Evolutionary conservation across 2,113 vertebrate species (phyloP), one percentile per base, ranked within the genome.

Genomic region (Dipodomys merriami): DNA sequence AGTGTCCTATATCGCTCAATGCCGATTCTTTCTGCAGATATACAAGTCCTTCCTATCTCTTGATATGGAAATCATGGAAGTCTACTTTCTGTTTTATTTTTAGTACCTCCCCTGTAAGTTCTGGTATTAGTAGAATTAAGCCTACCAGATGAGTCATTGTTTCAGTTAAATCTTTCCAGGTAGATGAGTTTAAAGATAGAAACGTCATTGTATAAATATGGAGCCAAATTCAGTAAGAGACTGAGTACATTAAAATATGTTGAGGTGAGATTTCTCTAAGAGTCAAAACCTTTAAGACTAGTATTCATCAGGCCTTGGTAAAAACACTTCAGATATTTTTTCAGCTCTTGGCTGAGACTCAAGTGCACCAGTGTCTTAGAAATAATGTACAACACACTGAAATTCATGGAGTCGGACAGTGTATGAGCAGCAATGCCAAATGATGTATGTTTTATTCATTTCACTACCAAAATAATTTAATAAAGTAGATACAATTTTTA

Each of bases 131-230:
- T 60, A 78, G 64, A 93, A 67, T 44, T 73, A 86, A 89, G 1
- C 12, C 10, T 49, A 15, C n/a, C 2, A 1, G n/a, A 80, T 49
- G 27, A 92, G 5, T 72, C 46, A 77, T 20, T 88, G n/a, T 15
- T 69, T 76, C 76, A 29, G 5, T 69, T 49, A 64, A 49, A 68
- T 86, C 33, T 67, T 83, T 20, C 49, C 27, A 80, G 46, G 18
- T 30, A n/a, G 18, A n/a, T 33, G 7, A 81, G 81, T 53, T 88
- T 46, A 86, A 84, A 95, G 72, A 83, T 11, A 74, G 19, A 88
- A 93, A 78, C 4, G 39, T 8, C 53, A 57, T 64, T 83, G 69
- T 77, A 82, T 57, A 96, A 90, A 86, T 90, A n/a, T 23, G n/a
- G 16, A 16, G 64, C 68, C 90, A 64, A 79, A 53, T 85, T 85